A percentile compares a stretch with the other conserved stretches of the same genome.
Conservation (phyloP, 2,113 vertebrate genomes). For the Donacobius atricapilla region DNA sequence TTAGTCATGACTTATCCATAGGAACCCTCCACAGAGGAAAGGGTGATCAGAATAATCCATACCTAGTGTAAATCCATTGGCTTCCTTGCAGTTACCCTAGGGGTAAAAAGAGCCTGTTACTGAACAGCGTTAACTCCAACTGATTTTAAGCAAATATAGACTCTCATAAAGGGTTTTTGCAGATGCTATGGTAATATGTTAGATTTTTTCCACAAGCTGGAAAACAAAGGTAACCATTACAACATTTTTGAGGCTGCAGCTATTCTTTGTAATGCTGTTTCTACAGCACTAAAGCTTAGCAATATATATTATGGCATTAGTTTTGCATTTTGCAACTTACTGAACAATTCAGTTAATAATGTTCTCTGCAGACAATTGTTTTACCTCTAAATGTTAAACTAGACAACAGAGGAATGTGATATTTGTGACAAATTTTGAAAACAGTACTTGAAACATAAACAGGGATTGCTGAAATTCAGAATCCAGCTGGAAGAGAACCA, state of each 20-base stretch:
- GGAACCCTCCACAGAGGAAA: not conserved
- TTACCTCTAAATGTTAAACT: not conserved
- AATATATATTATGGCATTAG: not conserved
- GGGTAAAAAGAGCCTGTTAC: not conserved
- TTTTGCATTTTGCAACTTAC: conserved; percentile 5
- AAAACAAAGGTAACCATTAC: not conserved
- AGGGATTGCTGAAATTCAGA: not conserved
- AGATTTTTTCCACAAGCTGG: not conserved
- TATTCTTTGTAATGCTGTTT: not conserved
- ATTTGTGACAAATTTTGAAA: not conserved
- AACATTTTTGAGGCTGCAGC: not conserved
- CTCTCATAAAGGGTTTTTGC: not conserved
- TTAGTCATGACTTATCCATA: not conserved
- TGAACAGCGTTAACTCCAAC: not conserved
- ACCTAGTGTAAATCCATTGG: not conserved
- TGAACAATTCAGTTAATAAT: not conserved
- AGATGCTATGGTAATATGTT: not conserved
- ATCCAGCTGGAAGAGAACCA: not conserved
- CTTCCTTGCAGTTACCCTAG: not conserved
- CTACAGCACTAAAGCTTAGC: not conserved
- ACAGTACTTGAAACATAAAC: conserved; percentile 2
- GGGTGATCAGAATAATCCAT: not conserved
- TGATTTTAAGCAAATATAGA: not conserved
- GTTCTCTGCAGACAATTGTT: not conserved
- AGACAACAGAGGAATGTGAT: not conserved